Base-by-base conservation (phyloP, 2,113 vertebrate species). In the Corydoras sp. region DNA sequence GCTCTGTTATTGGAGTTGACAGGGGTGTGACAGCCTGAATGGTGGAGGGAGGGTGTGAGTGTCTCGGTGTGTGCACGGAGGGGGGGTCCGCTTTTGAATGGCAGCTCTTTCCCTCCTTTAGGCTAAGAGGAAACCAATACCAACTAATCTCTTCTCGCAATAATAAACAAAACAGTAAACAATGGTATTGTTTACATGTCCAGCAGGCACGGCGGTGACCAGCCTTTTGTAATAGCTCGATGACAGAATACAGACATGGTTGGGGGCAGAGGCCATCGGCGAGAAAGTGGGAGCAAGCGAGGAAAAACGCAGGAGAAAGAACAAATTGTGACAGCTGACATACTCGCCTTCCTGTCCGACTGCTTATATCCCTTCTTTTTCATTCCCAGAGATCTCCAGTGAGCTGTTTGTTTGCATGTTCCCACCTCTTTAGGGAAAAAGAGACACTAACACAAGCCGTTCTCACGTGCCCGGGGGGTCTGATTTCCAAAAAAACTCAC, bases 1-100 rank as follows among this genome's bases (percentile, higher is more conserved):
- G 89, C 92, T 92, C 91, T 92, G 92, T 95, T 93, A 99, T 95
- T 90, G 90, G 90, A 95, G 89, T 90, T 96, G 95, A 98, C 95
- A 97, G 89, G 91, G 92, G 92, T 89, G 90, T 95, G 94, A 97
- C 92, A 91, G 90, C 83, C 88, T 91, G 87, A 93, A 92, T 93
- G 92, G 91, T 81, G 83, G 86, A 86, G 81, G 87, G 89, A 58
- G 65, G 75, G 75, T 79, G 76, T 75, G 75, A 61, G 74, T 65
- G 60, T 80, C 55, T 69, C 49, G 74, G 54, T 53, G 71, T 48
- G 63, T 10, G 69, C 62, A 15, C 62, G 74, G 71, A 80, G 53
- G 73, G 58, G 74, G 56, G 62, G 68, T 54, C 58, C n/a, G 32
- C 49, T 43, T 59, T 69, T 58, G 69, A 69, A 51, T 69, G 71